Evolutionary conservation across 2,113 vertebrate species (phyloP).

Genomic region (Pyrgilauda ruficollis): DNA sequence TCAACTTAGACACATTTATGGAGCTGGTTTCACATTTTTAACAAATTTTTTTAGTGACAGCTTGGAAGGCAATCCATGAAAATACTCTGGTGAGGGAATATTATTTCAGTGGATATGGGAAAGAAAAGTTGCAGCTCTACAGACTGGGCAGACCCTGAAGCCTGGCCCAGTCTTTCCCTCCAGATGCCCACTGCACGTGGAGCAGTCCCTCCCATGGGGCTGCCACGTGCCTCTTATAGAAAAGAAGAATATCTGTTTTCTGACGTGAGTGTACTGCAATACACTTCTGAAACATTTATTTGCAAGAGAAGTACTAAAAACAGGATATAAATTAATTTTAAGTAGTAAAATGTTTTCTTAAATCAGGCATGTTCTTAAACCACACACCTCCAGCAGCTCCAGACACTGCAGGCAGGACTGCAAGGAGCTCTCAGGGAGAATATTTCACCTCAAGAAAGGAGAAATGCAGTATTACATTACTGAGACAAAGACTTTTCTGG

Average conservation of each 20-base stretch:
- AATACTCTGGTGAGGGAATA: not conserved
- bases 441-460: not conserved
- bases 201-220: not conserved
- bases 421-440: not conserved
- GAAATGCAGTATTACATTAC: not conserved
- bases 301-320: not conserved
- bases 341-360: not conserved
- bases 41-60: not conserved
- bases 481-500: not conserved
- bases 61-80: not conserved
- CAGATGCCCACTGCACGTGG: accelerated
- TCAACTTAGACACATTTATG: not conserved
- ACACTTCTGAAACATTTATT: not conserved
- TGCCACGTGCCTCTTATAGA: not conserved
- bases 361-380: not conserved
- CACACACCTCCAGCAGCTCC: not conserved
- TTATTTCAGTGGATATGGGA: not conserved
- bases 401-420: not conserved
- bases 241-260: not conserved
- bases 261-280: not conserved
- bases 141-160: not conserved
- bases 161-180: not conserved
- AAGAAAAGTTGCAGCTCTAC: not conserved
- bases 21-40: not conserved
- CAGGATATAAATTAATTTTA: not conserved